Percentiles rank a stretch among this genome's conserved stretches.
These are phyloP conservation scores for Microcaecilia unicolor DNA, from an alignment of 2,797 vertebrate species.

Conservation along the genomic window DNA sequence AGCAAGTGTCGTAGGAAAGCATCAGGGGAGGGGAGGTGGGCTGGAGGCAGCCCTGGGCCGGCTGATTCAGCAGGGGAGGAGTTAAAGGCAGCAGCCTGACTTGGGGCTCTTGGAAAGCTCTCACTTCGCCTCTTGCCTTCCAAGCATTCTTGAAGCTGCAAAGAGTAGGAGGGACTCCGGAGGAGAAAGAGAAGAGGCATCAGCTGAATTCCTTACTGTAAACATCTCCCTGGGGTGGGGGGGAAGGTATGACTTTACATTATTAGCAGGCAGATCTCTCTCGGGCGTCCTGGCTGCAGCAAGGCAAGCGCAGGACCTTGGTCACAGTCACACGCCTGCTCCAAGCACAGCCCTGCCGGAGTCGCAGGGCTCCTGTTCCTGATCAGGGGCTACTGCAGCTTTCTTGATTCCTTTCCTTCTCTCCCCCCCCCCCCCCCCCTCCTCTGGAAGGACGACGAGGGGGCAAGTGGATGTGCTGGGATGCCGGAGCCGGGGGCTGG, in stretches of 20 bases:
- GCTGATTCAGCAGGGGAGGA: no score
- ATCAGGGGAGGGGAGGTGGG: no score
- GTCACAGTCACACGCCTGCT: background rate
- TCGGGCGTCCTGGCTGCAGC: conserved; percentile 52
- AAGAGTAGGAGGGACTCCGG: conserved; percentile 51
- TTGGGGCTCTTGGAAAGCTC: conserved; percentile 69
- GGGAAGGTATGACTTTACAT: conserved; percentile 40
- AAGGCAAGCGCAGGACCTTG: conserved; percentile 3
- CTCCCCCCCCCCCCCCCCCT: no score
- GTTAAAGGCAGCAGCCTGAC: no score
- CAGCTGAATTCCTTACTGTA: conserved; percentile 72
- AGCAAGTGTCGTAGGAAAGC: no score
- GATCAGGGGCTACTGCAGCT: conserved; percentile 7
- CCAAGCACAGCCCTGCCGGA: conserved; percentile 8
- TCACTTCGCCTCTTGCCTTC: conserved; percentile 65
- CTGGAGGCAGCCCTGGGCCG: no score
- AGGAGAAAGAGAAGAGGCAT: conserved; percentile 42
- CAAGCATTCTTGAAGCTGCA: conserved; percentile 71
- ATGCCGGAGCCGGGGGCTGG: conserved; percentile 47
- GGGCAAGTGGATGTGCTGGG: conserved; percentile 20
- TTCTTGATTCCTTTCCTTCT: conserved; percentile 4
- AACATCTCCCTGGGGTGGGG: conserved; percentile 68
- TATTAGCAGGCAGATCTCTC: conserved; percentile 39
- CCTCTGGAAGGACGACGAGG: conserved; percentile 2
- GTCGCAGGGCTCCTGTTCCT: conserved; percentile 13